Evolutionary conservation across 1,140 invertebrate species (phyloP).

Genomic region (Carposina sasakii): DNA sequence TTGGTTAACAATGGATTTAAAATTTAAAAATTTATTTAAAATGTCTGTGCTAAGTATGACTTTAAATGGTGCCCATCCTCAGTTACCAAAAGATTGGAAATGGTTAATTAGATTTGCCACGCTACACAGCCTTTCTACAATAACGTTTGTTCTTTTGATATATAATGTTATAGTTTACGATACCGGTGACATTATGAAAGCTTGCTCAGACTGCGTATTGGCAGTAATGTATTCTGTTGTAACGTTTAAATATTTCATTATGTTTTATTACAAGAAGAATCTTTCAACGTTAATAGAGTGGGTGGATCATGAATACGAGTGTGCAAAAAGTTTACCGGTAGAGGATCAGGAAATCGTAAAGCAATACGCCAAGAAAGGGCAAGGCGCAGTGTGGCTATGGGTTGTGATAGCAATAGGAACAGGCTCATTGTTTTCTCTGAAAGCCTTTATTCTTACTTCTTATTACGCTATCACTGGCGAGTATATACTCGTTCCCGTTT

Average conservation of each 20-base stretch:
- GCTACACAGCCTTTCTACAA: constrained; percentile 23
- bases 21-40: constrained; percentile 38
- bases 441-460: constrained; percentile 20
- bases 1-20: constrained; percentile 21
- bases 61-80: constrained; percentile 33
- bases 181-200: constrained; percentile 29
- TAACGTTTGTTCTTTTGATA: constrained; percentile 17
- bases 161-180: constrained; percentile 34
- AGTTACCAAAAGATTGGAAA: constrained; percentile 29
- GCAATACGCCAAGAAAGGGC: constrained; percentile 26
- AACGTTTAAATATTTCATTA: constrained; percentile 26
- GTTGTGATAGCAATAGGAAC: constrained; percentile 11
- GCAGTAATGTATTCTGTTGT: constrained; percentile 25
- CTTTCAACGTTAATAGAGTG: no score
- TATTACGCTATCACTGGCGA: constrained; percentile 22
- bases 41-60: constrained; percentile 23
- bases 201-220: constrained; percentile 34
- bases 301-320: no score
- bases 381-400: constrained; percentile 28
- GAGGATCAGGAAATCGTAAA: constrained; percentile 28
- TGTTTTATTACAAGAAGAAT: constrained; percentile 28
- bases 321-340: no score
- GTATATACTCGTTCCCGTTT: constrained; percentile 29
- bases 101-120: constrained; percentile 29
- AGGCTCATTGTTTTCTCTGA: constrained; percentile 20